These are phyloP conservation scores for Phasianus colchicus DNA, from an alignment of 2,113 vertebrate genomes.

Conservation along the genomic window DNA sequence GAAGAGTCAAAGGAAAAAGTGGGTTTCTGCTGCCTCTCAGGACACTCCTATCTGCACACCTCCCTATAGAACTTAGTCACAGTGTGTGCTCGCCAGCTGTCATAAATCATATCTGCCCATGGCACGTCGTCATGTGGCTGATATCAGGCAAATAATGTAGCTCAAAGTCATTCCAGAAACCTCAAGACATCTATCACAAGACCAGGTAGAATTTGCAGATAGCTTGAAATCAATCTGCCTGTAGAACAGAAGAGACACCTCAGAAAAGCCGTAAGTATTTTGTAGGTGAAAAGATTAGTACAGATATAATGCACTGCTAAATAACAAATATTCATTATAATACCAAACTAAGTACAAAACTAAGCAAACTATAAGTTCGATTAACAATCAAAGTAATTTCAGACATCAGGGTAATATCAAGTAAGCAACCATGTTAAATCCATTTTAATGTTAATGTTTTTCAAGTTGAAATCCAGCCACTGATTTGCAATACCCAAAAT, in stretches of 20 bases:
- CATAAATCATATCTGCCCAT: neutral
- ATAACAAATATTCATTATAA: neutral
- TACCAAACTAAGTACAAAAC: neutral
- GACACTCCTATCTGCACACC: neutral
- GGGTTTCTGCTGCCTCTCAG: neutral
- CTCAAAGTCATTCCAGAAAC: neutral
- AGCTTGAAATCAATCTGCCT: neutral
- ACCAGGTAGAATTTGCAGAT: neutral
- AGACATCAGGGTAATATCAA: neutral
- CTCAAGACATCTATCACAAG: neutral
- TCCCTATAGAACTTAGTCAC: neutral
- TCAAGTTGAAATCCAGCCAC: neutral
- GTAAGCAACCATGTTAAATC: neutral
- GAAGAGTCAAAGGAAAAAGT: neutral
- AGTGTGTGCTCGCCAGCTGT: fast-evolving
- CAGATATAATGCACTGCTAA: neutral
- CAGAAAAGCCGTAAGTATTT: neutral
- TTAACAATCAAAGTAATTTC: neutral
- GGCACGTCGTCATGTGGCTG: neutral
- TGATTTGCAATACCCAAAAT: neutral
- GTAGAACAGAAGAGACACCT: neutral
- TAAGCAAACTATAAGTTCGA: neutral
- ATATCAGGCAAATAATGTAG: neutral
- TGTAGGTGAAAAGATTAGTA: neutral
- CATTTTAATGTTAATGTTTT: neutral